Conservation (phyloP, 1,140 invertebrate genomes). For the Pogonus chalceus region DNA sequence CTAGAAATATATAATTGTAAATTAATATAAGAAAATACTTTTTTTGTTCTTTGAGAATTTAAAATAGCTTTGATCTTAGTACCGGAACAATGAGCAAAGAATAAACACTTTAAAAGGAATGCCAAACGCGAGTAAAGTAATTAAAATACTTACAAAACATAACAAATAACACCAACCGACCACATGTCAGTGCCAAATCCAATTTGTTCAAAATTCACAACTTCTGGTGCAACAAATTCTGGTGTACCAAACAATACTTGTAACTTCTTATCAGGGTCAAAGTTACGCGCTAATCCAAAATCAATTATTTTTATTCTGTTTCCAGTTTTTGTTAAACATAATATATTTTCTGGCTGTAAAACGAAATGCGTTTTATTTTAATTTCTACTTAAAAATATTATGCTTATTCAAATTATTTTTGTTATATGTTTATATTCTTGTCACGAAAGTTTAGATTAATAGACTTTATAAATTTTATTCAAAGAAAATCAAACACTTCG, state of each 20-base stretch:
- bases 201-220: constrained; percentile 96
- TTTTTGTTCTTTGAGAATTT: neutral
- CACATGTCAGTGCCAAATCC: constrained; percentile 94
- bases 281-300: constrained; percentile 89
- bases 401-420: too few species aligned
- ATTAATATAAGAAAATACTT: neutral
- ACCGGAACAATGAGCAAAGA: too few species aligned
- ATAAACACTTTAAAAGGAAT: too few species aligned
- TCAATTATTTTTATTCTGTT: constrained; percentile 98
- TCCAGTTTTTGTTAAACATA: constrained; percentile 87
- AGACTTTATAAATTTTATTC: too few species aligned
- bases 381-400: too few species aligned
- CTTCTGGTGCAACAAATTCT: constrained; percentile 97
- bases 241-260: constrained; percentile 93
- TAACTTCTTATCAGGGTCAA: constrained; percentile 83
- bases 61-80: neutral
- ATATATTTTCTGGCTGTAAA: constrained; percentile 88
- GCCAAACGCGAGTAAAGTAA: neutral
- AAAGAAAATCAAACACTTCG: too few species aligned
- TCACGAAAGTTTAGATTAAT: too few species aligned
- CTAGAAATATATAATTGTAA: constrained; percentile 40
- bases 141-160: constrained; percentile 94
- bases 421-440: too few species aligned
- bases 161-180: constrained; percentile 95
- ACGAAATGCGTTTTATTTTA: too few species aligned